A percentile compares a stretch with the other conserved stretches of the same genome.
These are phyloP conservation scores for Parthenolecanium corni DNA, from an alignment of 2,888 invertebrate genomes.

Conservation along the genomic window DNA sequence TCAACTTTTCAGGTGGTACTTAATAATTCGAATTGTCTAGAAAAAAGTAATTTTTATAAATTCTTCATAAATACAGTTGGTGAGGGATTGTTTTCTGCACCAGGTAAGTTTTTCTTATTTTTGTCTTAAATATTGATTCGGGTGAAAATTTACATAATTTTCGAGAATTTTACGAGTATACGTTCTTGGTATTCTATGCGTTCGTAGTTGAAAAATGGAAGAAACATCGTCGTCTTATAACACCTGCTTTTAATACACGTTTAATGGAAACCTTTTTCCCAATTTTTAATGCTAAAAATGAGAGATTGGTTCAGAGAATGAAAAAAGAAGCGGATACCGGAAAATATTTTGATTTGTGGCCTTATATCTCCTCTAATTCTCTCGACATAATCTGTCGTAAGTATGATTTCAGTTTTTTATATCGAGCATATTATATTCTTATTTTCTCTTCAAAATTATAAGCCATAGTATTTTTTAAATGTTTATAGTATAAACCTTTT, in stretches of 20 bases:
- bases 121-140: too few species aligned
- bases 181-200: too few species aligned
- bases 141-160: too few species aligned
- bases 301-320: constrained; percentile 38
- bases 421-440: too few species aligned
- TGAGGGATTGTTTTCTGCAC: constrained; percentile 34
- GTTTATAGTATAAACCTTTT: too few species aligned
- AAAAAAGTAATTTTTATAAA: constrained; percentile 33
- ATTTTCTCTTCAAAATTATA: too few species aligned
- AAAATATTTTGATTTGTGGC: constrained; percentile 31
- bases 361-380: constrained; percentile 31
- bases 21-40: constrained; percentile 33
- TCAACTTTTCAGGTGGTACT: constrained; percentile 33
- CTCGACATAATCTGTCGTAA: constrained; percentile 35
- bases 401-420: too few species aligned
- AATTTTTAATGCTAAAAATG: constrained; percentile 39
- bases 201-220: constrained; percentile 41
- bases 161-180: too few species aligned
- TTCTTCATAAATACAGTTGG: constrained; percentile 34
- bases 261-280: constrained; percentile 39
- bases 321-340: constrained; percentile 34
- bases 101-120: constrained; percentile 32
- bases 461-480: too few species aligned
- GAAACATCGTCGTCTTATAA: constrained; percentile 41
- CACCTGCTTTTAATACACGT: constrained; percentile 43